These are phyloP conservation scores for Osmerus eperlanus DNA, from an alignment of 2,113 vertebrate genomes.

Conservation along the genomic window DNA sequence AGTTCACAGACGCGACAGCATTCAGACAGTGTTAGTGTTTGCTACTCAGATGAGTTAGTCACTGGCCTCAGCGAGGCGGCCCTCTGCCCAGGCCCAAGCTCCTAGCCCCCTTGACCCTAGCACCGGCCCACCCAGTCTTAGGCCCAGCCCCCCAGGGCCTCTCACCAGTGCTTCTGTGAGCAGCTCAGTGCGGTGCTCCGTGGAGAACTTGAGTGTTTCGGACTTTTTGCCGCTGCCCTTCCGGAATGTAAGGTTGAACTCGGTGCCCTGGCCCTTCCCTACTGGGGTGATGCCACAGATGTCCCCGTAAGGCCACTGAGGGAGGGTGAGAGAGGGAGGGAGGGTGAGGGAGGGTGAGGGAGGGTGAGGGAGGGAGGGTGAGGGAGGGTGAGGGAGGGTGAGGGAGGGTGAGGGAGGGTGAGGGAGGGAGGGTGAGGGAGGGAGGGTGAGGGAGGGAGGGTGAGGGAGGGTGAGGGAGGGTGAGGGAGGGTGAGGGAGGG, in stretches of 20 bases:
- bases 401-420: not conserved
- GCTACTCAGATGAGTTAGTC: too few species aligned
- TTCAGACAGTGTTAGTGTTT: not conserved
- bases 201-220: constrained; percentile 97
- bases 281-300: constrained; percentile 93
- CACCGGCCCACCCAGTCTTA: too few species aligned
- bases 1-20: too few species aligned
- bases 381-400: constrained; percentile 49
- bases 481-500: not conserved
- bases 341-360: constrained; percentile 47
- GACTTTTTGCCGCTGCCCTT: constrained; percentile 96
- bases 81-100: too few species aligned
- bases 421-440: constrained; percentile 8
- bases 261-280: constrained; percentile 95
- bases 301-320: constrained; percentile 97
- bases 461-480: constrained; percentile 11
- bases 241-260: constrained; percentile 97
- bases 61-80: too few species aligned
- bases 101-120: too few species aligned
- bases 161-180: constrained; percentile 97
- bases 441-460: too few species aligned
- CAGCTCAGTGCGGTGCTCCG: constrained; percentile 96
- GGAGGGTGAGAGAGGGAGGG: not conserved
- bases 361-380: not conserved
- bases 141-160: not conserved